These are phyloP conservation scores for Cinclus cinclus DNA, from an alignment of 2,113 vertebrate genomes.

Conservation along the genomic window DNA sequence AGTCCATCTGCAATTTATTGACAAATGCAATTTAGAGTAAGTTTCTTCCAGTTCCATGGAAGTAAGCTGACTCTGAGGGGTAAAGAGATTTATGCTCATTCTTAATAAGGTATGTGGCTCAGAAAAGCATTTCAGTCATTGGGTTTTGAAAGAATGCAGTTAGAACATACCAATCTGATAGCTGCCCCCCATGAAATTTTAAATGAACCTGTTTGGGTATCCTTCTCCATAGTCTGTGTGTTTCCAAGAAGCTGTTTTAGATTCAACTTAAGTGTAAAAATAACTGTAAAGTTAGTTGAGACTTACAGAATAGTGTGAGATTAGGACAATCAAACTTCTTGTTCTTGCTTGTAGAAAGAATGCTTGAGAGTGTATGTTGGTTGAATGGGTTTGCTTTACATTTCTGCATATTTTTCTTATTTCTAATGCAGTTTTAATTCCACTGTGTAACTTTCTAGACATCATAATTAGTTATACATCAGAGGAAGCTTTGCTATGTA, in stretches of 20 bases:
- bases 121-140: neutral
- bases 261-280: neutral
- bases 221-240: neutral
- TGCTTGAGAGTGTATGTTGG: neutral
- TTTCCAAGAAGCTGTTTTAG: neutral
- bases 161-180: neutral
- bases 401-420: conserved; percentile 21
- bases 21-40: neutral
- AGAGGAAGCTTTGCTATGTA: conserved; percentile 26
- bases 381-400: neutral
- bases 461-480: neutral
- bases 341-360: neutral
- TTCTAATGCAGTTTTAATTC: conserved; percentile 23
- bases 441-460: neutral
- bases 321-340: neutral
- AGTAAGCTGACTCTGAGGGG: neutral
- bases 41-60: neutral
- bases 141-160: neutral
- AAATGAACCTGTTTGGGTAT: accelerated
- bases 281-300: neutral
- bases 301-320: neutral
- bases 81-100: neutral
- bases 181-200: neutral
- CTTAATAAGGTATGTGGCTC: neutral
- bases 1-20: neutral